These are phyloP conservation scores for Hybognathus amarus DNA, from an alignment of 2,797 vertebrate species.

Conservation along the genomic window DNA sequence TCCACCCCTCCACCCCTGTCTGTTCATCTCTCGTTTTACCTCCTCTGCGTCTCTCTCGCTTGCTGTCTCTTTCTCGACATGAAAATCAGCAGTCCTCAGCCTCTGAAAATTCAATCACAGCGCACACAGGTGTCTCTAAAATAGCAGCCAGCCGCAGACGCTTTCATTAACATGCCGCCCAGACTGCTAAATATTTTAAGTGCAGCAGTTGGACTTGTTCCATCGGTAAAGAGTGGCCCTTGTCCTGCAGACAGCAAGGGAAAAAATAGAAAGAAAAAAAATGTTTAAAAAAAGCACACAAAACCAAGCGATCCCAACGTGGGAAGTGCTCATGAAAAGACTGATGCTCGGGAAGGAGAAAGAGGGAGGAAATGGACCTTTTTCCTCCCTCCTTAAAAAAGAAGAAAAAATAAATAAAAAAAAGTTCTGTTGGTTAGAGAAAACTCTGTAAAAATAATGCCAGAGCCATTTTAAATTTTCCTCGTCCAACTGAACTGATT, in stretches of 20 bases:
- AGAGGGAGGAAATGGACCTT: slow-evolving; percentile 17
- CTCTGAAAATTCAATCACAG: slow-evolving; percentile 50
- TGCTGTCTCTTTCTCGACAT: slow-evolving; percentile 30
- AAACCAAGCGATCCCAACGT: neutral
- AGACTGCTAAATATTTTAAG: slow-evolving; percentile 97
- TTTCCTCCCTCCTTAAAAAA: too few species aligned
- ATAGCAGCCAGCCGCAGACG: slow-evolving; percentile 79
- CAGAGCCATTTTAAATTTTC: neutral
- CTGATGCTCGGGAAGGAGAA: neutral
- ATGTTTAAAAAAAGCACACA: slow-evolving; percentile 29
- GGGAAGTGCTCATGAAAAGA: slow-evolving; percentile 10
- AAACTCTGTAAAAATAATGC: slow-evolving; percentile 20
- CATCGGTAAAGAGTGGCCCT: slow-evolving; percentile 78
- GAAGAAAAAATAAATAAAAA: slow-evolving; percentile 64
- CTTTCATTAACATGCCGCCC: slow-evolving; percentile 93
- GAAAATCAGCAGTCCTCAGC: slow-evolving; percentile 34
- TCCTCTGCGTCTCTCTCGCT: slow-evolving; percentile 35
- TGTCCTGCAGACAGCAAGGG: slow-evolving; percentile 35
- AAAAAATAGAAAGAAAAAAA: slow-evolving; percentile 23
- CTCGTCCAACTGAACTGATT: neutral
- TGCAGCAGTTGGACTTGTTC: slow-evolving; percentile 81
- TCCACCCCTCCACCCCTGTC: neutral
- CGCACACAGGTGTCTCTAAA: slow-evolving; percentile 49
- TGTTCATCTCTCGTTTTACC: slow-evolving; percentile 21
- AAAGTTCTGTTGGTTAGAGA: slow-evolving; percentile 29